These are phyloP conservation scores for Perca fluviatilis DNA, from an alignment of 2,113 vertebrate species.

Conservation along the genomic window DNA sequence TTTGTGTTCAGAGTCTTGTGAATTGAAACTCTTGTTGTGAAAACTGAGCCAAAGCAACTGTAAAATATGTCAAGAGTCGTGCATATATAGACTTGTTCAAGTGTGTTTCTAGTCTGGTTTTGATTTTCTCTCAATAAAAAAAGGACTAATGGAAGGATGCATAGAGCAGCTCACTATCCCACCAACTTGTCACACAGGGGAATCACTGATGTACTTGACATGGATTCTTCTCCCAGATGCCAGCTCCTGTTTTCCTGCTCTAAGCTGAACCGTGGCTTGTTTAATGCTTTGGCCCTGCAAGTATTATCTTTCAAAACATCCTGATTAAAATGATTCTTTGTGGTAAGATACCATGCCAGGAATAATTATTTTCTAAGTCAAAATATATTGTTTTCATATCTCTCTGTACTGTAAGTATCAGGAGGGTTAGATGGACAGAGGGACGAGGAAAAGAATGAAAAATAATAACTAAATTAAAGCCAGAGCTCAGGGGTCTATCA, in stretches of 20 bases:
- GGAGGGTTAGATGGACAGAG: constrained; percentile 52
- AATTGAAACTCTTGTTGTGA: not conserved
- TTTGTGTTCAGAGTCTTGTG: not conserved
- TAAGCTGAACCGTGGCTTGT: constrained; percentile 41
- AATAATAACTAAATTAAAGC: constrained; percentile 81
- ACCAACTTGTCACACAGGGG: not conserved
- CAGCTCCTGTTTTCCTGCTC: constrained; percentile 48
- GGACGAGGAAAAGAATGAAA: constrained; percentile 51
- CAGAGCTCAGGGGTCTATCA: constrained; percentile 80
- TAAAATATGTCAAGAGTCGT: not conserved
- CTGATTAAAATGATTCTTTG: constrained; percentile 80
- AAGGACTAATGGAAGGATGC: not conserved
- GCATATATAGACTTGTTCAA: not conserved
- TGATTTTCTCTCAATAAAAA: constrained; percentile 4
- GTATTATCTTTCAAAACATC: constrained; percentile 78
- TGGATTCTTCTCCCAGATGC: constrained; percentile 16
- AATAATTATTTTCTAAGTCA: constrained; percentile 79
- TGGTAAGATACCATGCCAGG: constrained; percentile 67
- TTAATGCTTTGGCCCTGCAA: constrained; percentile 52
- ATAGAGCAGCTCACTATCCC: not conserved
- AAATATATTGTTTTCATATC: constrained; percentile 70
- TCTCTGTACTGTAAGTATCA: constrained; percentile 60
- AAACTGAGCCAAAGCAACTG: not conserved
- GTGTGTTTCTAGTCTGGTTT: not conserved
- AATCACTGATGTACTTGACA: not conserved